phyloP scores from a whole-genome alignment of 2,888 invertebrate species.

The Timema cristinae region DNA sequence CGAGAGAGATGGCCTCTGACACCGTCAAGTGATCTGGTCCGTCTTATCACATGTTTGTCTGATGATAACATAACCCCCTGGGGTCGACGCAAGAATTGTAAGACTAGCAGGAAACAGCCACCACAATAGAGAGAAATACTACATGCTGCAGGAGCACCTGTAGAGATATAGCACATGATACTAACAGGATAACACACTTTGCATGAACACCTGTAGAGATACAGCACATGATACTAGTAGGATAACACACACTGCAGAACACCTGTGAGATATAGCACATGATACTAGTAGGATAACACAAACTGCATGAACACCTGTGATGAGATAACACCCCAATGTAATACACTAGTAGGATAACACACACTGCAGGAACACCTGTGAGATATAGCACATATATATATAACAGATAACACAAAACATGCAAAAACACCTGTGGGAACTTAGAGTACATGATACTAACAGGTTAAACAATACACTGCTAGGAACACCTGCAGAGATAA shows the following conservation, averaged over 20 bases:
- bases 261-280: conserved; percentile 21
- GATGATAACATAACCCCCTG: too few relatives aligned
- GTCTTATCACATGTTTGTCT: too few relatives aligned
- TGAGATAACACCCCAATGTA: neutral
- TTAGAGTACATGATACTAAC: too few relatives aligned
- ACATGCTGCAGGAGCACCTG: conserved; percentile 40
- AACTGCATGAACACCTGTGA: conserved; percentile 38
- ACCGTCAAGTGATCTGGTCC: too few relatives aligned
- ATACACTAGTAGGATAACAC: conserved; percentile 37
- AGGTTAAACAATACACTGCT: too few relatives aligned
- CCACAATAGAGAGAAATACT: conserved; percentile 40
- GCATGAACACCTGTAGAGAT: conserved; percentile 34
- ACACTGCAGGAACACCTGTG: conserved; percentile 38
- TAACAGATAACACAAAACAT: too few relatives aligned
- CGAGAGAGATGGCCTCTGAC: too few relatives aligned
- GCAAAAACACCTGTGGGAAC: too few relatives aligned
- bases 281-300: conserved; percentile 36
- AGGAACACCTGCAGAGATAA: too few relatives aligned
- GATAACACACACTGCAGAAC: conserved; percentile 40
- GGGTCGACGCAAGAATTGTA: conserved; percentile 49
- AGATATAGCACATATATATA: neutral
- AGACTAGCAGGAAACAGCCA: conserved; percentile 42
- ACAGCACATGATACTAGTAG: conserved; percentile 29
- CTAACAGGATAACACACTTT: conserved; percentile 39
- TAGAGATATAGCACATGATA: neutral